phyloP scores from a whole-genome alignment of 2,113 vertebrate genomes.

The Elanus axillaris region DNA sequence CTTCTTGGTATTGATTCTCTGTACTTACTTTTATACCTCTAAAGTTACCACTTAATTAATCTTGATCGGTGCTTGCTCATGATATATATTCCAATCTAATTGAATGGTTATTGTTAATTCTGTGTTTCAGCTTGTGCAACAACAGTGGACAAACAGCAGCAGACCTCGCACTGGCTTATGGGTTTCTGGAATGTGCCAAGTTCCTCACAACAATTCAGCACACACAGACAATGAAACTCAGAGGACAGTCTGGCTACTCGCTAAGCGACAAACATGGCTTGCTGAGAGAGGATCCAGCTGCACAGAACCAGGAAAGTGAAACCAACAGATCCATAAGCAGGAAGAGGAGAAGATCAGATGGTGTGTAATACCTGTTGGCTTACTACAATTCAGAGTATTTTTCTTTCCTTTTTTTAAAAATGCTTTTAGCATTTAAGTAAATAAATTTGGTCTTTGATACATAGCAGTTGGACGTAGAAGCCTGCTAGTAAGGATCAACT shows the following conservation, averaged over 20 bases:
- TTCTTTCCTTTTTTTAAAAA: neutral
- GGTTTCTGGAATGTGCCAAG: conserved; percentile 76
- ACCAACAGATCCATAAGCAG: neutral
- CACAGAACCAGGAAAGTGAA: conserved; percentile 47
- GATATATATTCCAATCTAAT: neutral
- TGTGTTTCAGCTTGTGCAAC: conserved; percentile 72
- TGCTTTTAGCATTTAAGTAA: neutral
- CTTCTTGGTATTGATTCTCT: neutral
- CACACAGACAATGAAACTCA: conserved; percentile 48
- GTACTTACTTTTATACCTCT: neutral
- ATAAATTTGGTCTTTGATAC: neutral
- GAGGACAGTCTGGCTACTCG: neutral
- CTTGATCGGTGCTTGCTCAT: neutral
- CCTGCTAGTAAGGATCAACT: neutral
- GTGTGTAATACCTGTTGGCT: neutral
- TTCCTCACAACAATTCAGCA: conserved; percentile 70
- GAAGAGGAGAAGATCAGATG: conserved; percentile 67
- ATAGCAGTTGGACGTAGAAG: neutral
- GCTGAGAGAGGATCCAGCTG: neutral
- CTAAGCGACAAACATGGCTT: neutral
- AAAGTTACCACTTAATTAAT: neutral
- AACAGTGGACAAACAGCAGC: conserved; percentile 78
- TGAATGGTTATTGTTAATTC: neutral
- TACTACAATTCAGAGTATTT: neutral
- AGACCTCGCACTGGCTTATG: conserved; percentile 73